Conservation (phyloP, 2,113 vertebrate species). For the Myiopsitta monachus region DNA sequence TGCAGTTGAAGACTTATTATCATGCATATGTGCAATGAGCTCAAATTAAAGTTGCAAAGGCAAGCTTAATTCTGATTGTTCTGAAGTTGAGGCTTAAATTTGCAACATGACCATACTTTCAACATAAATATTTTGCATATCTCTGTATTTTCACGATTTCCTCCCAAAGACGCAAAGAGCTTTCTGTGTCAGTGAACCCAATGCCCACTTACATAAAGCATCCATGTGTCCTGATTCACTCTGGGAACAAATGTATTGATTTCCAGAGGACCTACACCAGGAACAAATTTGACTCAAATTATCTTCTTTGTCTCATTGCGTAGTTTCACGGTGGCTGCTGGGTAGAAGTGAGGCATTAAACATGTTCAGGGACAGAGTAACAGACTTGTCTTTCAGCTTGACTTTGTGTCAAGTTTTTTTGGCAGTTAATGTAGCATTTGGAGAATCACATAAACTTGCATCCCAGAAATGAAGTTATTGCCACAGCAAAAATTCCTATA, state of each 20-base stretch:
- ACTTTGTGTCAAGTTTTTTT: neutral
- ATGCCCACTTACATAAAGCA: neutral
- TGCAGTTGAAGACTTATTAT: conserved; percentile 51
- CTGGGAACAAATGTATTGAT: conserved; percentile 1
- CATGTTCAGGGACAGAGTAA: neutral
- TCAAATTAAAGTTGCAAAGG: conserved; percentile 52
- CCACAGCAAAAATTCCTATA: conserved; percentile 66
- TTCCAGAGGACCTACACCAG: neutral
- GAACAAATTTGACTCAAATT: neutral
- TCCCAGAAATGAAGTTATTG: conserved; percentile 59
- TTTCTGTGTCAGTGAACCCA: neutral
- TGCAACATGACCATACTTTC: neutral
- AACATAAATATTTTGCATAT: neutral
- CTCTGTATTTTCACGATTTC: neutral
- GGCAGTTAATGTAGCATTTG: conserved; percentile 41
- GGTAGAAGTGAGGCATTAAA: neutral
- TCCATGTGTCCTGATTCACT: neutral
- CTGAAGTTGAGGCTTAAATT: conserved; percentile 3
- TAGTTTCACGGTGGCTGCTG: neutral
- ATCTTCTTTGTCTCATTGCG: neutral
- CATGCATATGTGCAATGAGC: conserved; percentile 38
- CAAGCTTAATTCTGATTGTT: conserved; percentile 20
- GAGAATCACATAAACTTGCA: conserved; percentile 51
- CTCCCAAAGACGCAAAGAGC: neutral
- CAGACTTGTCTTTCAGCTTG: conserved; percentile 36